These are phyloP conservation scores for Zygaena filipendulae DNA, from an alignment of 2,888 invertebrate genomes.

Conservation along the genomic window DNA sequence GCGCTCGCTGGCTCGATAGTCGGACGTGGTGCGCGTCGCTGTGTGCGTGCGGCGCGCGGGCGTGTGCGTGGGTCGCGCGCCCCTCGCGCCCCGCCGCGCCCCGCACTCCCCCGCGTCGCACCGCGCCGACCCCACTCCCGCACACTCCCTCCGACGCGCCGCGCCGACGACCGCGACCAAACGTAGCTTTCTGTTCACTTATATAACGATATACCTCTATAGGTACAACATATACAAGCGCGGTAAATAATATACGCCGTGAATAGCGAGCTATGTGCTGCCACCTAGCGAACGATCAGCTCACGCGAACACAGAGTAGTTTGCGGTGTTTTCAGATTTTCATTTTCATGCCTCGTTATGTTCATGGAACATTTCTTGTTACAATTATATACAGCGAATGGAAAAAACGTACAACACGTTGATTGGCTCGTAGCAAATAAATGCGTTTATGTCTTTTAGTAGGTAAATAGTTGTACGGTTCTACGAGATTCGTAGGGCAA, in stretches of 20 bases:
- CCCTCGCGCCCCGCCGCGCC: constrained; percentile 14
- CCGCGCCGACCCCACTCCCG: constrained; percentile 21
- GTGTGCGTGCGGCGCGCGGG: constrained; percentile 29
- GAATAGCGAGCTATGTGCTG: constrained; percentile 63
- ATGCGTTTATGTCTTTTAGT: constrained; percentile 16
- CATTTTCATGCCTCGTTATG: constrained; percentile 33
- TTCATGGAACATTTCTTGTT: constrained; percentile 28
- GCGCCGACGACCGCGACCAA: constrained; percentile 24
- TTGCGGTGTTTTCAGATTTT: constrained; percentile 43
- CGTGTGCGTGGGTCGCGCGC: constrained; percentile 28
- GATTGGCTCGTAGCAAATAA: not conserved
- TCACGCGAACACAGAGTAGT: constrained; percentile 35
- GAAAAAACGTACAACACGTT: not conserved
- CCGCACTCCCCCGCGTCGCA: constrained; percentile 18
- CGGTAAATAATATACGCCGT: constrained; percentile 62
- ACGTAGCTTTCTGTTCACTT: constrained; percentile 67
- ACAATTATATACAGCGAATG: not conserved
- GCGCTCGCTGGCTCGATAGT: constrained; percentile 59
- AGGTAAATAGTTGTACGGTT: no score
- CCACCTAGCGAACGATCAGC: constrained; percentile 58
- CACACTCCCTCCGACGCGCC: no score
- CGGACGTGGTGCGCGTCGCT: constrained; percentile 31
- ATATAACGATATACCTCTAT: constrained; percentile 63
- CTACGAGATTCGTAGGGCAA: no score
- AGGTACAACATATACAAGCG: constrained; percentile 51